These are phyloP conservation scores for Candoia aspera DNA, from an alignment of 2,113 vertebrate genomes.

Conservation along the genomic window DNA sequence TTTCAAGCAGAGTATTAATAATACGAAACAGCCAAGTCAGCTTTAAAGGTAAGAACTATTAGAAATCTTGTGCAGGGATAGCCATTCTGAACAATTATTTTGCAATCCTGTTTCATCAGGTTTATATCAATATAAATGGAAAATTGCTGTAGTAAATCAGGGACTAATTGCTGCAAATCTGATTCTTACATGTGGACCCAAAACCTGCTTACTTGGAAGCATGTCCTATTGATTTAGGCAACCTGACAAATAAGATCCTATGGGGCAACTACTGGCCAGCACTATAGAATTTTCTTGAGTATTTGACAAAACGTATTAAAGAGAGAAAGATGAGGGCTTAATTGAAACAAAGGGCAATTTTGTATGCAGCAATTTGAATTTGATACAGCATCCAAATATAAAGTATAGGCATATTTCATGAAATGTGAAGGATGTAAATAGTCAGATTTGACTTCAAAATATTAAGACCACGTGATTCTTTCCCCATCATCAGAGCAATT, in stretches of 20 bases:
- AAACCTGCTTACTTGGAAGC: slow-evolving; percentile 18
- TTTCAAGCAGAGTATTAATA: neutral
- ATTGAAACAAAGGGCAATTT: slow-evolving; percentile 1
- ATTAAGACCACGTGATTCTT: neutral
- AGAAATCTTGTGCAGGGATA: neutral
- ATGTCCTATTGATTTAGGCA: slow-evolving; percentile 16
- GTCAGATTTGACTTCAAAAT: neutral
- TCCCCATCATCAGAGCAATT: neutral
- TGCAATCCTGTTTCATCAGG: slow-evolving; percentile 15
- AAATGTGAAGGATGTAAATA: neutral
- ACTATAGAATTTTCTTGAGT: neutral
- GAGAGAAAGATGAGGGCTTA: neutral
- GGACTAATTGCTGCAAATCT: slow-evolving; percentile 23
- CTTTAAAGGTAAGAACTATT: neutral
- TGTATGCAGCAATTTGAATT: neutral
- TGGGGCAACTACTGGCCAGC: neutral
- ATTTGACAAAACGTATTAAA: slow-evolving; percentile 9
- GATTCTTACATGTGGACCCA: slow-evolving; percentile 4
- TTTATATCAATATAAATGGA: slow-evolving; percentile 21
- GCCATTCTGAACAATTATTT: slow-evolving; percentile 26
- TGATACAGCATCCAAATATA: neutral
- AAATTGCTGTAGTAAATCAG: slow-evolving; percentile 24
- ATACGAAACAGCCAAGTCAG: neutral
- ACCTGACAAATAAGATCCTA: slow-evolving; percentile 12
- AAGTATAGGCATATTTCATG: neutral